Evolutionary conservation across 2,888 invertebrate species (phyloP), one percentile per base, ranked within the genome.

Genomic region (Scrobipalpa costella): DNA sequence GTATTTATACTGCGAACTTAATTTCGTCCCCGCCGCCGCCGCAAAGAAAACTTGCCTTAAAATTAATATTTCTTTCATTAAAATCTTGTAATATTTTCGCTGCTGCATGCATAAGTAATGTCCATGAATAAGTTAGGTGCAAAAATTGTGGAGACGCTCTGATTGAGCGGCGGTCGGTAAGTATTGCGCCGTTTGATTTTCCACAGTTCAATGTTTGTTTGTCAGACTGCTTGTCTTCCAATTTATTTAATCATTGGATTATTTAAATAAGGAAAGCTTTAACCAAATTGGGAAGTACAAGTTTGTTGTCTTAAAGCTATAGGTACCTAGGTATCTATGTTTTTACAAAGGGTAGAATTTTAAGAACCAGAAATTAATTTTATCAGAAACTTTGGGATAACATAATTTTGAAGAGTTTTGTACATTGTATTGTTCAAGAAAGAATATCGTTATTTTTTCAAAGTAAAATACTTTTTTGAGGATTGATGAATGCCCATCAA

Each of bases 61-160:
- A 92, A 90, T 91, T 92, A 92, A 91, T 91, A 92, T 92, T 92
- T 92, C 92, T 92, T 92, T 92, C 92, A 92, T 92, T 92, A 92
- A 92, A 91, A 91, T 85, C 89, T 90, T 92, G 92, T 92, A 92
- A 92, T 92, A 90, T 92, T 92, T 92, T 87, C 88, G 80, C 85
- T 87, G 91, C 92, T 92, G 92, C 90, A 92, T 92, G 92, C 92
- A 92, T 92, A 92, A 92, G 90, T 92, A 92, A 92, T 92, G 79
- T 79, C 82, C 71, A 85, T 91, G 92, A 92, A 92, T 92, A 90
- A 87, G 85, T 81, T 79, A 83, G 83, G 83, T 80, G 87, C 86
- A 89, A 89, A 90, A 90, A 85, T 85, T 75, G 73, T 38, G 59
- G 74, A 66, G 64, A 67, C 70, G 69, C 71, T 67, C 76, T 82